These are phyloP conservation scores for Micrasema longulum DNA, from an alignment of 1,140 invertebrate species.

Conservation along the genomic window DNA sequence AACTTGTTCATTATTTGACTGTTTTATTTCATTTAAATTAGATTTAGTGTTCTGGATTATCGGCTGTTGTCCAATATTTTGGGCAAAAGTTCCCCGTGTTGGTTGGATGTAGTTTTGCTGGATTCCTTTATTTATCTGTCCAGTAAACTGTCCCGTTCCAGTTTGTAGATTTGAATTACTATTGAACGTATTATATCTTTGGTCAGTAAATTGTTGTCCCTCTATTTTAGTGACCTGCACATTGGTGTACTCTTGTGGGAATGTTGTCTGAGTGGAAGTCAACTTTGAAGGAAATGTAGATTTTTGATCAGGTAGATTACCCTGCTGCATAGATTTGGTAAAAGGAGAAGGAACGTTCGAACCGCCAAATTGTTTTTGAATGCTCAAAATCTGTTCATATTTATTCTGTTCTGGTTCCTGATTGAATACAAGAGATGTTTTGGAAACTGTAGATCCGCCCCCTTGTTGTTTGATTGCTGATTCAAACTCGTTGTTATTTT, in stretches of 20 bases:
- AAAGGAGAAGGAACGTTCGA: slow-evolving; percentile 29
- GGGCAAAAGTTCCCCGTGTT: background rate
- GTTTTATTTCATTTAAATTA: background rate
- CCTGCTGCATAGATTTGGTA: background rate
- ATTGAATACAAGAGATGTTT: background rate
- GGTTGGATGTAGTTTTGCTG: slow-evolving; percentile 4
- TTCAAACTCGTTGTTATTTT: slow-evolving; percentile 1
- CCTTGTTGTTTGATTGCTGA: slow-evolving; percentile 5
- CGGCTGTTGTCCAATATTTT: background rate
- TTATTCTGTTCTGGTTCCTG: slow-evolving; percentile 18
- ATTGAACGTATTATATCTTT: slow-evolving; percentile 1
- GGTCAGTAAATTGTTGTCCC: background rate
- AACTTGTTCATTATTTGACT: slow-evolving; percentile 10
- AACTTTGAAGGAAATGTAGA: background rate
- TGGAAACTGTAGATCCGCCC: background rate
- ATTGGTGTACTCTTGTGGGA: background rate
- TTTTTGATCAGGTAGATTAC: background rate
- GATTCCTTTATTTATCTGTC: slow-evolving; percentile 9
- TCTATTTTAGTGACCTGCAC: slow-evolving; percentile 9
- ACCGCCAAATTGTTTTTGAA: slow-evolving; percentile 33
- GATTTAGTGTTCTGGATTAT: background rate
- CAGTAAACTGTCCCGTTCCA: background rate
- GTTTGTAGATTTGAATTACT: slow-evolving; percentile 21
- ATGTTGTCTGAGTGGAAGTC: background rate
- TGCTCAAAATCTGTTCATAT: slow-evolving; percentile 28